phyloP scores from a whole-genome alignment of 2,888 invertebrate species.

The Sialis lutaria region DNA sequence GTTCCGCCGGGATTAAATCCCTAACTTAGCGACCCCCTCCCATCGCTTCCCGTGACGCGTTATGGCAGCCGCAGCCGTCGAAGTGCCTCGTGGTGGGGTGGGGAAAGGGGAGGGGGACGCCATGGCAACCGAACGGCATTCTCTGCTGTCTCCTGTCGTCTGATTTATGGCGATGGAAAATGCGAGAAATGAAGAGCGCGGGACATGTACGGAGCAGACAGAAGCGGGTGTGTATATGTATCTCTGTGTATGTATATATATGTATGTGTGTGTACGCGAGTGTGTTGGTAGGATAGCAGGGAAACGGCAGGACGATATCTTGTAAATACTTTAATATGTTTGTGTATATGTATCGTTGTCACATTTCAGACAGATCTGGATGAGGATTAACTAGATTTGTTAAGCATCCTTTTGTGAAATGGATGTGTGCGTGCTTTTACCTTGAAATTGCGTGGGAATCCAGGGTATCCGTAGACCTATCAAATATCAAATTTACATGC shows the following conservation, averaged over 20 bases:
- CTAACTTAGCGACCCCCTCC: constrained; percentile 10
- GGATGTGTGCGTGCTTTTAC: too few relatives aligned
- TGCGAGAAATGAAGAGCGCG: constrained; percentile 32
- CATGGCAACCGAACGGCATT: constrained; percentile 27
- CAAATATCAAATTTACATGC: too few relatives aligned
- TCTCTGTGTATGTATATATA: not conserved
- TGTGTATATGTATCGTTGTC: too few relatives aligned
- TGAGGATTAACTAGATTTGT: too few relatives aligned
- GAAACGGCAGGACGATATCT: too few relatives aligned
- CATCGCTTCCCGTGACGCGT: not conserved
- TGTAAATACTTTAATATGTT: too few relatives aligned
- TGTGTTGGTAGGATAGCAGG: not conserved
- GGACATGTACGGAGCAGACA: constrained; percentile 14
- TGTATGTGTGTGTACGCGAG: not conserved
- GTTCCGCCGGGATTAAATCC: constrained; percentile 27
- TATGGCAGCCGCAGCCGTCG: constrained; percentile 1
- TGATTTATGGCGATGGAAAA: constrained; percentile 33
- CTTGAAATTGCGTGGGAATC: too few relatives aligned
- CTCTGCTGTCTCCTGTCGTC: constrained; percentile 28
- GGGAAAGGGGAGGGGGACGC: constrained; percentile 28
- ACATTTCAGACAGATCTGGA: too few relatives aligned
- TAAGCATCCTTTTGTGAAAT: too few relatives aligned
- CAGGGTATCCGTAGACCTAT: too few relatives aligned
- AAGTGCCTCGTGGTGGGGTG: constrained; percentile 15
- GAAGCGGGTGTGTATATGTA: not conserved